phyloP scores from a whole-genome alignment of 2,888 invertebrate genomes.

The Pandemis cinnamomeana region DNA sequence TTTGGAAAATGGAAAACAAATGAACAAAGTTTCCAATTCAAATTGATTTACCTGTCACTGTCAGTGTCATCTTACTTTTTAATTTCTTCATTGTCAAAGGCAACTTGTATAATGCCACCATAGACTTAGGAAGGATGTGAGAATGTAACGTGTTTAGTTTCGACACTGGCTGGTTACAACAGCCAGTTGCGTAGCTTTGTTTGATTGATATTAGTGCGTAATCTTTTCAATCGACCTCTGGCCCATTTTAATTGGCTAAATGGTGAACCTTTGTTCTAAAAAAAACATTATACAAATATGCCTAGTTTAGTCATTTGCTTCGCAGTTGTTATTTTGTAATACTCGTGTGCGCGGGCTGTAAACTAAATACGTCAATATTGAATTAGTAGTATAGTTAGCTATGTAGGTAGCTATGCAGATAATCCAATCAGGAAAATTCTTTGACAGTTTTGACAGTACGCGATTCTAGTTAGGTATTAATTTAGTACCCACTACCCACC shows the following conservation, averaged over 20 bases:
- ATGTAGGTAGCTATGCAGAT: too few species aligned
- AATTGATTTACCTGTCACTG: constrained; percentile 10
- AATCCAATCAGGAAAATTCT: too few species aligned
- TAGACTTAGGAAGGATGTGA: constrained; percentile 59
- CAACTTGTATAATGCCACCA: constrained; percentile 45
- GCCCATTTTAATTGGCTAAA: constrained; percentile 57
- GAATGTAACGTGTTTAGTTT: constrained; percentile 64
- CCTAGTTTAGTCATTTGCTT: neutral
- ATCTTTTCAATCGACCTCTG: constrained; percentile 69
- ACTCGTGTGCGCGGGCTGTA: neutral
- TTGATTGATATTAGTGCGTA: constrained; percentile 79
- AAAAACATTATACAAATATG: neutral
- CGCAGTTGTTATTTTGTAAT: neutral
- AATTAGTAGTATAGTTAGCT: neutral
- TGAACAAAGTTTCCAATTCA: neutral
- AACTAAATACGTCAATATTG: neutral
- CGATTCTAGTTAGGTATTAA: too few species aligned
- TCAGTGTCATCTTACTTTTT: constrained; percentile 34
- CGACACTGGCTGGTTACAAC: constrained; percentile 74
- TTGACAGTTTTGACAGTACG: too few species aligned
- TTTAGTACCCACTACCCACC: too few species aligned
- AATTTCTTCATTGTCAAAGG: constrained; percentile 43
- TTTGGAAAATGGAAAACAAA: neutral
- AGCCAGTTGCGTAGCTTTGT: constrained; percentile 71
- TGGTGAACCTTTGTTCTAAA: constrained; percentile 34